Conservation (phyloP, 2,797 vertebrate species). For the Zalophus californianus region DNA sequence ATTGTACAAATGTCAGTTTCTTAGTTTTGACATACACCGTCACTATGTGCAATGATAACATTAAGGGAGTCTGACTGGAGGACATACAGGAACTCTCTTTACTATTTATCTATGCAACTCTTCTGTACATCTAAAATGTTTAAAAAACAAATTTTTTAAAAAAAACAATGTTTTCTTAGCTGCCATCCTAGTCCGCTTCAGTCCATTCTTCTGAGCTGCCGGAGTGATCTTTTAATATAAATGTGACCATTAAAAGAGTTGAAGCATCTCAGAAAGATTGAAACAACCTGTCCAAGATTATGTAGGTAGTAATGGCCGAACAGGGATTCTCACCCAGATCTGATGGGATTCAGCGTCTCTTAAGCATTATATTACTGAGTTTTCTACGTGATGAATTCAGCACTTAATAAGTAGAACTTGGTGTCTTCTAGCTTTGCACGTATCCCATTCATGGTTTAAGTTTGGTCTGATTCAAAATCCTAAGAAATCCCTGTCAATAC, state of each 20-base stretch:
- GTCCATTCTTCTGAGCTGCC: background rate
- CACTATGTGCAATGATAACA: background rate
- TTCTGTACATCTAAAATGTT: background rate
- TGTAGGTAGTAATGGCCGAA: background rate
- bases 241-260: background rate
- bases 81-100: background rate
- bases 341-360: background rate
- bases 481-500: background rate
- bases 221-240: conserved; percentile 20
- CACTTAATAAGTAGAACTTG: background rate
- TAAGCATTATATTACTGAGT: background rate
- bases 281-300: background rate
- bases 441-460: background rate
- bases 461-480: conserved; percentile 19
- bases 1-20: background rate
- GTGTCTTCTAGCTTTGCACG: background rate
- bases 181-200: background rate
- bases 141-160: no score
- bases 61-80: background rate
- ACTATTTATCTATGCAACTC: background rate
- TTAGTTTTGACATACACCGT: background rate
- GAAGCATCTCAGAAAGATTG: background rate
- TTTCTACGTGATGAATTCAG: background rate
- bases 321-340: background rate
- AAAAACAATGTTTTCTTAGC: background rate